Percentiles rank a stretch among this genome's conserved stretches.
phyloP scores from a whole-genome alignment of 2,113 vertebrate species.

The Chloropsis hardwickii region DNA sequence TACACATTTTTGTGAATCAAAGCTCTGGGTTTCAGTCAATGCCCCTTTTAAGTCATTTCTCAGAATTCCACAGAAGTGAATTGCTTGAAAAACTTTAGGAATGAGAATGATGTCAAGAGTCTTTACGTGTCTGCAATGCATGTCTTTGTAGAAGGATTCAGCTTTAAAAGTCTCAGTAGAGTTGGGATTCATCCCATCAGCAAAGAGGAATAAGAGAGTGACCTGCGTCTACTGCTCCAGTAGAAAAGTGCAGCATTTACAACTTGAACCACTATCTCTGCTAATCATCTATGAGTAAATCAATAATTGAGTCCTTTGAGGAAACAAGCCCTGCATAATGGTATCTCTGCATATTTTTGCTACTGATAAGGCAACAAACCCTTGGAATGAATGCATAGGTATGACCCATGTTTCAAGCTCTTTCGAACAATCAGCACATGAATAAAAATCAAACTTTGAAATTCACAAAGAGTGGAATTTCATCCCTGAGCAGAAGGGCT shows the following conservation, averaged over 20 bases:
- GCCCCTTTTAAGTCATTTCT: not conserved
- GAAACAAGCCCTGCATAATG: not conserved
- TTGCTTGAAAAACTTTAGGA: not conserved
- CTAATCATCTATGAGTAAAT: not conserved
- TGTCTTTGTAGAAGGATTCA: not conserved
- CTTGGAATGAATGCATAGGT: not conserved
- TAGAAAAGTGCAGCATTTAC: not conserved
- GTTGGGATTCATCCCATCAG: not conserved
- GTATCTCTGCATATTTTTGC: not conserved
- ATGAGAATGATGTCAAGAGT: not conserved
- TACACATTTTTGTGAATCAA: not conserved
- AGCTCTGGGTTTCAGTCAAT: not conserved
- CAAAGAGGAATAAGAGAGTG: not conserved
- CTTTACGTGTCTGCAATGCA: not conserved
- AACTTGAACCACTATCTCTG: not conserved
- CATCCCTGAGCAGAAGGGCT: not conserved
- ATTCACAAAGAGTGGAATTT: not conserved
- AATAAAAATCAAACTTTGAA: slow-evolving; percentile 18
- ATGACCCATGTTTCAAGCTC: not conserved
- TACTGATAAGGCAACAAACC: not conserved
- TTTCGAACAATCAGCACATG: not conserved
- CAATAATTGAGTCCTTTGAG: not conserved
- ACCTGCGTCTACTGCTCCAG: not conserved
- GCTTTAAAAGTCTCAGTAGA: not conserved
- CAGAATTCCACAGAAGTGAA: not conserved